Evolutionary conservation across 1,140 invertebrate genomes (phyloP), one percentile per base, ranked within the genome.

Genomic region (Monomorium pharaonis): DNA sequence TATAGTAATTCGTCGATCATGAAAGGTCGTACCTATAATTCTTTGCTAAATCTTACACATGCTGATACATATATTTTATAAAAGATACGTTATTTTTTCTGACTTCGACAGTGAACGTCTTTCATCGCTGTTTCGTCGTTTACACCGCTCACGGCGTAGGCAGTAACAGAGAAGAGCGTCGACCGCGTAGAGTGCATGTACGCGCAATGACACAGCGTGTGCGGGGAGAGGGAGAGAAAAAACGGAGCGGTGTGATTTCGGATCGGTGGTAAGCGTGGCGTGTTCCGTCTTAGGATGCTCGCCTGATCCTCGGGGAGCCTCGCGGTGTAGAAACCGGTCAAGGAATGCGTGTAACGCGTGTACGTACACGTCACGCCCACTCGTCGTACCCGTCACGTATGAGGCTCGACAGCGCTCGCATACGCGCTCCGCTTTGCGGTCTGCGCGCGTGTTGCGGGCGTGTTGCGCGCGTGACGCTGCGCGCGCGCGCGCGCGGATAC

Each of bases 341-440:
- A 94, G 92, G 92, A 94, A 95, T 94, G 94, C 94, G 93, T 94
- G 94, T 94, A 93, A 93, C 92, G 94, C 94, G 94, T 94, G 92
- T 95, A 94, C 92, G 78, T 94, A 94, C 92, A 94, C 92, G 93
- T 94, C 92, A 94, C 94, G 92, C 89, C 91, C 89, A 94, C 93
- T 92, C 90, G 86, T 92, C 87, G 81, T 89, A 42, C 51, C n/a
- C 88, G 89, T 93, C 93, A 93, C 92, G 88, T 92, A 94, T 90
- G 72, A 85, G 86, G 67, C 88, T 86, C 88, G 63, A 24, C 85
- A n/a, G 2, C 87, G 87, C 90, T 67, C 90, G 89, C 86, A 54
- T 88, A 89, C 86, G 85, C 84, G 72, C 70, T 44, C 78, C 87
- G 62, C 62, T 21, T 12, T 14, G 76, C 75, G 47, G 83, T 37